Evolutionary conservation across 2,888 invertebrate genomes (phyloP).

Genomic region (Pollenia labialis): DNA sequence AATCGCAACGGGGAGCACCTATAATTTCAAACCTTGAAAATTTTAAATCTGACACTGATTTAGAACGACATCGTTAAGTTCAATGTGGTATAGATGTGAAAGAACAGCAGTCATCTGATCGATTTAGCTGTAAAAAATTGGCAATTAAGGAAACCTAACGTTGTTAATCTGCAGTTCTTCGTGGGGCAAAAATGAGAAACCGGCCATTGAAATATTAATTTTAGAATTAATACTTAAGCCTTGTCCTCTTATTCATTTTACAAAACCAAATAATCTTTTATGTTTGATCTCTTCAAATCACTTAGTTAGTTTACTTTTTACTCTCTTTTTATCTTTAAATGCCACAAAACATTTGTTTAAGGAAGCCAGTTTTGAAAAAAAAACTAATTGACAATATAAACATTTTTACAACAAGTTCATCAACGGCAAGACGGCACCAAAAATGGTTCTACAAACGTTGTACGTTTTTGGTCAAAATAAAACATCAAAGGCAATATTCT

Average conservation of each 20-base stretch:
- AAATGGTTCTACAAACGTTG: slow-evolving; percentile 59
- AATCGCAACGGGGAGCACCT: no score
- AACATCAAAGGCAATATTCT: slow-evolving; percentile 59
- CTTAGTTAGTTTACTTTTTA: neutral
- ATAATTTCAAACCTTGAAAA: no score
- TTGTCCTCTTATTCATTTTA: neutral
- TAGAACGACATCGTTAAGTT: no score
- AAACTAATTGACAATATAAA: slow-evolving; percentile 30
- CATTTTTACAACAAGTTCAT: slow-evolving; percentile 65
- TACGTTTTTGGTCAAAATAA: slow-evolving; percentile 59
- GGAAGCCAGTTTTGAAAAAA: neutral
- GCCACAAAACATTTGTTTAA: neutral
- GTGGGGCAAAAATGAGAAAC: no score
- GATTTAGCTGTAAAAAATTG: no score
- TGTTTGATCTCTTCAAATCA: slow-evolving; percentile 25
- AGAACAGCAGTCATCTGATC: no score
- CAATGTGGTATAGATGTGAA: no score
- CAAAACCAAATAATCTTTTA: neutral
- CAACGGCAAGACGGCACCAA: slow-evolving; percentile 64
- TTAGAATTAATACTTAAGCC: neutral
- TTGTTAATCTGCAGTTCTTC: no score
- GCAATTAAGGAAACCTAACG: no score
- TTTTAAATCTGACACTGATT: no score
- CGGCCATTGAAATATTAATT: no score
- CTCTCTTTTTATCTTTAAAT: neutral